These are phyloP conservation scores for Hipposideros larvatus DNA, from an alignment of 2,797 vertebrate genomes.

Conservation along the genomic window DNA sequence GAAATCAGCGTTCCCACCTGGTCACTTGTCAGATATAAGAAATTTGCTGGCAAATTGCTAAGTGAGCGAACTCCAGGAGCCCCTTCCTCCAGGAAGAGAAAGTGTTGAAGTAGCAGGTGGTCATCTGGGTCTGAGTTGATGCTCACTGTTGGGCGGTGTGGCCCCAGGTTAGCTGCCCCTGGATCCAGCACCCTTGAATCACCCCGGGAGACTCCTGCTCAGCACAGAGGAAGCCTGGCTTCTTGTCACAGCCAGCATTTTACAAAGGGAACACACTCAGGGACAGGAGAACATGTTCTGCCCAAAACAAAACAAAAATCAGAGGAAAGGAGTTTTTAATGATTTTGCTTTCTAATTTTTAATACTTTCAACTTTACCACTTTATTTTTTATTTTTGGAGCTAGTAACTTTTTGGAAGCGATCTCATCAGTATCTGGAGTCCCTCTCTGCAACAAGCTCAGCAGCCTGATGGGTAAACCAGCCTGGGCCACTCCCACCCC, in stretches of 20 bases:
- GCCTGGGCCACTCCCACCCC: not conserved
- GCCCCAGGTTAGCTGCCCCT: not conserved
- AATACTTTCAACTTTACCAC: not conserved
- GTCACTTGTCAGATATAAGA: not conserved
- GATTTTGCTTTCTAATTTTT: conserved; percentile 5
- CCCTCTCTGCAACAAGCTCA: not conserved
- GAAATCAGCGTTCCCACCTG: not conserved
- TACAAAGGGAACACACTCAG: not conserved
- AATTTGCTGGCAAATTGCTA: not conserved
- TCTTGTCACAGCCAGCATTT: not conserved
- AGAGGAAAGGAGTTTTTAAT: not conserved
- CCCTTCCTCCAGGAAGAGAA: not conserved
- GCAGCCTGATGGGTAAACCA: not conserved
- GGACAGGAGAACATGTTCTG: not conserved
- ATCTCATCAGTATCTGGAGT: not conserved
- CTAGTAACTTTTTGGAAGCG: not conserved
- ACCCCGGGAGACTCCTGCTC: not conserved
- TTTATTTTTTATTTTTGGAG: conserved; percentile 6
- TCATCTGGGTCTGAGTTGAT: not conserved
- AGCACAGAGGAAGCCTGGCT: not conserved
- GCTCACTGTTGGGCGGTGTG: accelerated
- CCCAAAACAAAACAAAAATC: not conserved
- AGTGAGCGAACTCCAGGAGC: not conserved
- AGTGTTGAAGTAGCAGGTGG: not conserved
- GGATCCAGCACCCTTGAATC: not conserved